Percentiles rank a stretch among this genome's conserved stretches.
Conservation (phyloP, 2,888 invertebrate species). For the Fragum sueziense region DNA sequence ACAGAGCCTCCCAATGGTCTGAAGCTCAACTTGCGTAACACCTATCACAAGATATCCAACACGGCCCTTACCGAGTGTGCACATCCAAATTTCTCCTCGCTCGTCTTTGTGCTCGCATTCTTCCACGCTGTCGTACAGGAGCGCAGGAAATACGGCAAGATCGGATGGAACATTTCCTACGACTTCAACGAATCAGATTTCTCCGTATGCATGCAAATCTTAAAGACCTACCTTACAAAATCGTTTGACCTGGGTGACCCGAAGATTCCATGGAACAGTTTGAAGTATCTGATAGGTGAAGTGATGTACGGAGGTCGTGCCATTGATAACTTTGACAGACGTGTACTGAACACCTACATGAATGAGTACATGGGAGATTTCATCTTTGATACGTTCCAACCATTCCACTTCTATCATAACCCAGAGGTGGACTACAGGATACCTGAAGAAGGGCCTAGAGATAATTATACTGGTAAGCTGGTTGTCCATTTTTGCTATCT, state of each 20-base stretch:
- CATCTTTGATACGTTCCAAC: constrained; percentile 94
- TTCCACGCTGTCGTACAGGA: constrained; percentile 97
- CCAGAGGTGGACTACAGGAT: constrained; percentile 90
- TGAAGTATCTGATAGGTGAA: constrained; percentile 96
- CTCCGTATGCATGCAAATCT: constrained; percentile 92
- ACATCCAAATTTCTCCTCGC: constrained; percentile 90
- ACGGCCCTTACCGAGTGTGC: constrained; percentile 88
- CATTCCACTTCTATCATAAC: constrained; percentile 94
- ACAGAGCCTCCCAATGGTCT: constrained; percentile 96
- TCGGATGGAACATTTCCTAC: constrained; percentile 96
- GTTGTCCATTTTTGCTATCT: neutral
- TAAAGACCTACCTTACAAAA: constrained; percentile 92
- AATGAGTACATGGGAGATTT: constrained; percentile 97
- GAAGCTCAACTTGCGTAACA: constrained; percentile 93
- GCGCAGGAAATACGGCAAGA: constrained; percentile 95
- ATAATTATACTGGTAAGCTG: constrained; percentile 78
- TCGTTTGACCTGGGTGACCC: constrained; percentile 85
- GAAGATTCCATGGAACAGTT: constrained; percentile 93
- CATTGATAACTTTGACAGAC: constrained; percentile 94
- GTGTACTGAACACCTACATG: constrained; percentile 94
- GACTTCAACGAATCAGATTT: constrained; percentile 97
- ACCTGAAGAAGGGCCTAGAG: constrained; percentile 84
- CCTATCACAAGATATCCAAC: constrained; percentile 92
- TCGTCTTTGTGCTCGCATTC: constrained; percentile 94
- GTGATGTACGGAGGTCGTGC: constrained; percentile 98